phyloP scores from a whole-genome alignment of 2,113 vertebrate genomes.

The Python bivittatus region DNA sequence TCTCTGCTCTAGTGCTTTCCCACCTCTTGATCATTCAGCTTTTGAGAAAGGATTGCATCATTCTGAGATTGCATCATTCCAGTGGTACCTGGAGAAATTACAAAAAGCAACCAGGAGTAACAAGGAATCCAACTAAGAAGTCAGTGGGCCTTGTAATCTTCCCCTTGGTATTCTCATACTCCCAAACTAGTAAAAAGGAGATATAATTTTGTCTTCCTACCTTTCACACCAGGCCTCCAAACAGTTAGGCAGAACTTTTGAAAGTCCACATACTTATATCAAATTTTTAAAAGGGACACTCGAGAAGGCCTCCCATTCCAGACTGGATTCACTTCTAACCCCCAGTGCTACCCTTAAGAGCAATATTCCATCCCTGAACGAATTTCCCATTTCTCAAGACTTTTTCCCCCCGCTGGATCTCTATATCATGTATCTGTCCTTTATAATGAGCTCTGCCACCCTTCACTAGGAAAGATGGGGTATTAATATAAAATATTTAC shows the following conservation, averaged over 20 bases:
- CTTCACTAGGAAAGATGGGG: slow-evolving; percentile 30
- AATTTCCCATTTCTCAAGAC: neutral
- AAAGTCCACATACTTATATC: neutral
- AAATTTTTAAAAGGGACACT: neutral
- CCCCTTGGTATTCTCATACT: neutral
- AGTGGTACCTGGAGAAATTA: neutral
- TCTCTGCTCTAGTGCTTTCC: neutral
- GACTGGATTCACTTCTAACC: neutral
- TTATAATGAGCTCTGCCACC: slow-evolving; percentile 38
- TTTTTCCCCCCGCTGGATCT: neutral
- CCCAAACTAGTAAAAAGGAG: neutral
- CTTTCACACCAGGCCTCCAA: neutral
- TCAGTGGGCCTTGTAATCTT: neutral
- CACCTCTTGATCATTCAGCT: neutral
- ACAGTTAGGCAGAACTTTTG: neutral
- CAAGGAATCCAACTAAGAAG: neutral
- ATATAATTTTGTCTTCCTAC: neutral
- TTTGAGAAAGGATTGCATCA: neutral
- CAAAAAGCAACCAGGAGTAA: neutral
- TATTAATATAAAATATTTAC: slow-evolving; percentile 28
- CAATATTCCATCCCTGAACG: neutral
- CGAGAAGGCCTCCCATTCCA: neutral
- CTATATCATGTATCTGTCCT: neutral
- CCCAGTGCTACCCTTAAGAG: neutral
- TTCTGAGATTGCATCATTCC: neutral